Percentiles rank a stretch among this genome's conserved stretches.
phyloP scores from a whole-genome alignment of 2,797 vertebrate species.

The Alouatta caraya region DNA sequence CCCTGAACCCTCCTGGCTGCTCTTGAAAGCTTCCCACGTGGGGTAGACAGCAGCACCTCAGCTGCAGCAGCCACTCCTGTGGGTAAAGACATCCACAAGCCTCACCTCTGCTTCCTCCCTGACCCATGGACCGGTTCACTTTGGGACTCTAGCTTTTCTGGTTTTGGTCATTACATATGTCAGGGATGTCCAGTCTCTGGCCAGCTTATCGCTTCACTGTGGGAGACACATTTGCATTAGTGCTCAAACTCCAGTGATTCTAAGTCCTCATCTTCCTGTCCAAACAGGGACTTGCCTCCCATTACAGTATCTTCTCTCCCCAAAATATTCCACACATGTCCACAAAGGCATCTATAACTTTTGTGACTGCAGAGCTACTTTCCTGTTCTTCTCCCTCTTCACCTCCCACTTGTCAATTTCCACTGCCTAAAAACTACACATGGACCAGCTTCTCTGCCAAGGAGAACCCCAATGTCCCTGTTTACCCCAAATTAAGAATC shows the following conservation, averaged over 20 bases:
- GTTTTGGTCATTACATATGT: background rate
- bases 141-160: background rate
- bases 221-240: background rate
- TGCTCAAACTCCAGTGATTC: background rate
- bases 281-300: background rate
- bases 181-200: too few species aligned
- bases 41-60: too few species aligned
- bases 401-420: background rate
- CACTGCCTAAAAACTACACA: background rate
- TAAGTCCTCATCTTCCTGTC: background rate
- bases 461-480: background rate
- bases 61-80: accelerated
- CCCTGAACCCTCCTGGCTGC: background rate
- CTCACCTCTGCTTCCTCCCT: background rate
- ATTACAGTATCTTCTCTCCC: background rate
- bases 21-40: too few species aligned
- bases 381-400: background rate
- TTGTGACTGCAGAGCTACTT: background rate
- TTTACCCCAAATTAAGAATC: background rate
- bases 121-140: too few species aligned
- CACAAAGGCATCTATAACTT: background rate
- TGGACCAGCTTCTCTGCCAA: too few species aligned
- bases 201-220: background rate
- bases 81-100: background rate
- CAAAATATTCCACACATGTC: background rate